Base-by-base conservation (phyloP, 2,888 invertebrate genomes). In the Entomobrya proxima region DNA sequence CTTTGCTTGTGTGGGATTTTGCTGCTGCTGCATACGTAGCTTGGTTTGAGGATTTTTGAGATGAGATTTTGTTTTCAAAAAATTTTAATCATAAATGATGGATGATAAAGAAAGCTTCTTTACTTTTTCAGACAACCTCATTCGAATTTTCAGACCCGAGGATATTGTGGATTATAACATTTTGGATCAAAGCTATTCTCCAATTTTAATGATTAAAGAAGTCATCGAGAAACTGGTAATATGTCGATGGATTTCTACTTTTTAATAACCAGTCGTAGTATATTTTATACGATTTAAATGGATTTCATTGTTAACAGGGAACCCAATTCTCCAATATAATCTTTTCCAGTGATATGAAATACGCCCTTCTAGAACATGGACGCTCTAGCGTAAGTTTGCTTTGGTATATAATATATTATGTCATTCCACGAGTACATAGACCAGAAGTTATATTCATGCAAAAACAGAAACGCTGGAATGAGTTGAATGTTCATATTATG, bases 321-420 rank as follows among this genome's bases (percentile, higher is more conserved):
- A 76, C 44, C 24, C 55, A 21, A 50, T 76, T 58, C 27, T 55
- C 81, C 4, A 72, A 81, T 6, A 27, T 87, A 18, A 75, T 85
- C 7, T 78, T 85, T 40, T 88, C 88, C n/a, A 69, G 76, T 37
- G 88, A 88, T 52, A 55, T 61, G 27, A 74, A 80, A 32, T 88
- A 55, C 47, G 75, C 86, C 21, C 58, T 88, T 24, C 74, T 88
- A 5, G 85, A 87, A 44, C 84, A 85, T 40, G 76, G 85, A 35
- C 30, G 87, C n/a, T 76, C 80, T 76, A 87, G 74, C 72, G 87
- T 87, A 87, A 87, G 86, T 78, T 47, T 13, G n/a, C 18, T 7
- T 55, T 7, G 11, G 13, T 7, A n/a, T 55, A n/a, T 55, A 18
- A 13, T 11, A 11, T 55, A 6, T 55, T 7, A 40, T 11, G n/a